These are phyloP conservation scores for Sylvietta virens DNA, from an alignment of 2,113 vertebrate species.

Conservation along the genomic window DNA sequence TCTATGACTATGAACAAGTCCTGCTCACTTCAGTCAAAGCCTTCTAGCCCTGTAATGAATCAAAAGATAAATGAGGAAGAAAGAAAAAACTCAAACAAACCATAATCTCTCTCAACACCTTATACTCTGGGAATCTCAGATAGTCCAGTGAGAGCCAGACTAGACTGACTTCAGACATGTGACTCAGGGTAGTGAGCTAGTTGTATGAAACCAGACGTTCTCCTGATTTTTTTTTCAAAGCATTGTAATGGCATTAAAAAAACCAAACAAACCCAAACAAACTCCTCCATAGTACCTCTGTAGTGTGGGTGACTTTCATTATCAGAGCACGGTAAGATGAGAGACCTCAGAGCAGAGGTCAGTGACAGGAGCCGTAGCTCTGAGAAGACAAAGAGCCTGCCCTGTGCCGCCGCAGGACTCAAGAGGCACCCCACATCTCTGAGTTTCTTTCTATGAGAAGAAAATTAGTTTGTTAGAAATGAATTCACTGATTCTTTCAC, in stretches of 20 bases:
- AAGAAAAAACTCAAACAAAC: not conserved
- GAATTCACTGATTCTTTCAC: not conserved
- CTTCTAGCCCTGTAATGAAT: not conserved
- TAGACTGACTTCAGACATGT: not conserved
- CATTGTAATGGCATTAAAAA: not conserved
- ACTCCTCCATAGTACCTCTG: not conserved
- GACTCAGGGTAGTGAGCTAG: not conserved
- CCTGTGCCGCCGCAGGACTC: accelerated
- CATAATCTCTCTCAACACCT: not conserved
- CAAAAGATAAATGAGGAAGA: not conserved
- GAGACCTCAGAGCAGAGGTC: not conserved
- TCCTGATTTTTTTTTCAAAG: not conserved
- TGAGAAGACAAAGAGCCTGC: not conserved
- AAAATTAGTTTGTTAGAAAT: not conserved
- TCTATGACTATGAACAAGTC: not conserved
- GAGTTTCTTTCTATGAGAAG: not conserved
- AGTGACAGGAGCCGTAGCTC: not conserved
- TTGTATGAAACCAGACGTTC: not conserved
- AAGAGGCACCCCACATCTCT: accelerated
- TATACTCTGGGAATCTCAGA: not conserved
- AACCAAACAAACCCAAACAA: not conserved
- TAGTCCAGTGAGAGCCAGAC: not conserved
- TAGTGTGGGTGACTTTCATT: not conserved
- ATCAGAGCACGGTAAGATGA: not conserved
- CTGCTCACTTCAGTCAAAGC: not conserved